phyloP scores from a whole-genome alignment of 2,797 vertebrate species.

The Alcedo quadribrachys region DNA sequence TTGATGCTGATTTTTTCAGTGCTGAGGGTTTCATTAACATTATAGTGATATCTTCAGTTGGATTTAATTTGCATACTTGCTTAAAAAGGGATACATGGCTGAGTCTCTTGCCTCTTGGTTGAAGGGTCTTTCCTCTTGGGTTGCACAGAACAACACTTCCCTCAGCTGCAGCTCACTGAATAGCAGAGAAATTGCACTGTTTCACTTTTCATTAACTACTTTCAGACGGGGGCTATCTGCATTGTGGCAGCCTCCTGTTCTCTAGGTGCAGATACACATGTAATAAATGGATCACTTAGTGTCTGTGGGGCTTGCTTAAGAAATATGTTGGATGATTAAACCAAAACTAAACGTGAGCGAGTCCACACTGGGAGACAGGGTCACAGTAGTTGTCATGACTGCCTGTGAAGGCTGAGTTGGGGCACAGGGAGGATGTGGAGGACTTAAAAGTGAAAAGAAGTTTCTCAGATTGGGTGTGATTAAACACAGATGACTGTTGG shows the following conservation, averaged over 20 bases:
- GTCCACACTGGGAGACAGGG: neutral
- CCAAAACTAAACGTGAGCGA: fast-evolving
- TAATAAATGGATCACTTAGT: neutral
- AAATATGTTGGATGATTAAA: neutral
- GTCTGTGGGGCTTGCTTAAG: neutral
- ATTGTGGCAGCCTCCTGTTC: neutral
- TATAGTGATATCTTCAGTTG: neutral
- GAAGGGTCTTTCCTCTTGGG: neutral
- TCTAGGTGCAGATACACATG: neutral
- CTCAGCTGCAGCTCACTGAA: neutral
- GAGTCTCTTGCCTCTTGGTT: neutral
- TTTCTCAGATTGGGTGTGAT: neutral
- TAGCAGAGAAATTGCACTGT: neutral
- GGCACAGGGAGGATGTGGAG: no score
- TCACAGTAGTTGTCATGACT: fast-evolving
- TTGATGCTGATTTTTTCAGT: neutral
- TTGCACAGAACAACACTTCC: neutral
- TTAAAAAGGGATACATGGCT: neutral
- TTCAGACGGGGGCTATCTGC: neutral
- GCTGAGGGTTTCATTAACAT: slow-evolving; percentile 22
- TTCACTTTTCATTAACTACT: neutral
- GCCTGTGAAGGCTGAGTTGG: neutral
- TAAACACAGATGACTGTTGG: neutral
- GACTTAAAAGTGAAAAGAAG: neutral
- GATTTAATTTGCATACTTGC: slow-evolving; percentile 37